A percentile compares a stretch with the other conserved stretches of the same genome.
These are phyloP conservation scores for Trissolcus basalis DNA, from an alignment of 1,140 invertebrate genomes.

Conservation along the genomic window DNA sequence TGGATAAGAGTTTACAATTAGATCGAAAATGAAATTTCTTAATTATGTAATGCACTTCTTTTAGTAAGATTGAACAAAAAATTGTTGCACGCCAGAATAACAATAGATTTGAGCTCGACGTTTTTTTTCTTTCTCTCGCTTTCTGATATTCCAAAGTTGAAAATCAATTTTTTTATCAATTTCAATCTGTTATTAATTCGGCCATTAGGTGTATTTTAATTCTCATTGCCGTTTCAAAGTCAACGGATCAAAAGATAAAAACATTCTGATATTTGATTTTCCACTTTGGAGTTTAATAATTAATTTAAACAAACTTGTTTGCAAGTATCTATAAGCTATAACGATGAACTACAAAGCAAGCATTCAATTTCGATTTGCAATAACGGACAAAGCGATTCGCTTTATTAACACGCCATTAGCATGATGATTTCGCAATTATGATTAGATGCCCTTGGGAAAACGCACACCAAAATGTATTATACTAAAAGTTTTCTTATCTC, in stretches of 20 bases:
- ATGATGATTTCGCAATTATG: slow-evolving; percentile 61
- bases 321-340: slow-evolving; percentile 25
- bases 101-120: too few species aligned
- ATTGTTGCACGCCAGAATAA: not conserved
- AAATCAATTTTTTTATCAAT: too few species aligned
- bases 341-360: slow-evolving; percentile 33
- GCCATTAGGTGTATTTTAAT: too few species aligned
- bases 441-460: slow-evolving; percentile 57
- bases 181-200: too few species aligned
- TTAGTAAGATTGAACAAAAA: slow-evolving; percentile 35
- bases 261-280: slow-evolving; percentile 43
- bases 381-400: slow-evolving; percentile 54
- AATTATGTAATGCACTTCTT: slow-evolving; percentile 53
- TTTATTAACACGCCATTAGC: slow-evolving; percentile 62
- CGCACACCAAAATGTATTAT: slow-evolving; percentile 49
- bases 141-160: too few species aligned
- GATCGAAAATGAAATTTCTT: slow-evolving; percentile 46
- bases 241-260: too few species aligned
- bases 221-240: too few species aligned
- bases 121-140: too few species aligned
- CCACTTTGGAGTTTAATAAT: slow-evolving; percentile 37
- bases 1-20: slow-evolving; percentile 54
- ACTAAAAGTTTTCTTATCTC: slow-evolving; percentile 54
- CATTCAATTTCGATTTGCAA: slow-evolving; percentile 55
- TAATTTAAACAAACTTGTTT: slow-evolving; percentile 52